phyloP scores from a whole-genome alignment of 1,140 invertebrate genomes.

The Parapsyche elsis region DNA sequence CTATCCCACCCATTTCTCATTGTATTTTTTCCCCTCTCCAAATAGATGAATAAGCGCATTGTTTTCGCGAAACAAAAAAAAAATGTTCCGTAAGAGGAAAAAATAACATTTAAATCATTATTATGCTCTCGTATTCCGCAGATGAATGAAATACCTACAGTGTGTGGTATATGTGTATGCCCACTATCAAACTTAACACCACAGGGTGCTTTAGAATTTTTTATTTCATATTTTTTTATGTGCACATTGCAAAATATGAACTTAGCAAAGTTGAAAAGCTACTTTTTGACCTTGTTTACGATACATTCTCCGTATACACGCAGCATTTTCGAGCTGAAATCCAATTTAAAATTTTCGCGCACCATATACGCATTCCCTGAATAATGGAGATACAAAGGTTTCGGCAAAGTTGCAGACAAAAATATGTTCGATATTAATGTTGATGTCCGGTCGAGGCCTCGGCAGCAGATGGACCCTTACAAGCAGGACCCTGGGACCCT shows the following conservation, averaged over 20 bases:
- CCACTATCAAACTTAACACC: too few relatives aligned
- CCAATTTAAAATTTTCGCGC: too few relatives aligned
- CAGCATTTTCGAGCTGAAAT: too few relatives aligned
- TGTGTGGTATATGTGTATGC: too few relatives aligned
- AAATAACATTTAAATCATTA: slow-evolving; percentile 39
- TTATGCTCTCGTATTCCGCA: slow-evolving; percentile 12
- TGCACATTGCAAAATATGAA: too few relatives aligned
- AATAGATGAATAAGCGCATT: slow-evolving; percentile 37
- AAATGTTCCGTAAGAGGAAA: slow-evolving; percentile 13
- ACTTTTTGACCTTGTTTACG: too few relatives aligned
- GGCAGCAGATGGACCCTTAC: slow-evolving; percentile 14
- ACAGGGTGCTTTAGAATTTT: too few relatives aligned
- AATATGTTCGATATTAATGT: slow-evolving; percentile 30
- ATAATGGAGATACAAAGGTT: background rate
- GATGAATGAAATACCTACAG: background rate
- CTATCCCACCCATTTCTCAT: slow-evolving; percentile 44
- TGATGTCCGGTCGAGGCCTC: background rate
- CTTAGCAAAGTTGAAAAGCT: too few relatives aligned
- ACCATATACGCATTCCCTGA: too few relatives aligned
- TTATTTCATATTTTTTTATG: too few relatives aligned
- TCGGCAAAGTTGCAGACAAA: background rate
- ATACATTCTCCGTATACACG: too few relatives aligned
- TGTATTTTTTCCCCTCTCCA: slow-evolving; percentile 36
- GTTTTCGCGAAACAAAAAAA: slow-evolving; percentile 31
- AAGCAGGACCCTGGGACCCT: slow-evolving; percentile 20